Conservation (phyloP, 2,888 invertebrate species). For the Latrodectus elegans region DNA sequence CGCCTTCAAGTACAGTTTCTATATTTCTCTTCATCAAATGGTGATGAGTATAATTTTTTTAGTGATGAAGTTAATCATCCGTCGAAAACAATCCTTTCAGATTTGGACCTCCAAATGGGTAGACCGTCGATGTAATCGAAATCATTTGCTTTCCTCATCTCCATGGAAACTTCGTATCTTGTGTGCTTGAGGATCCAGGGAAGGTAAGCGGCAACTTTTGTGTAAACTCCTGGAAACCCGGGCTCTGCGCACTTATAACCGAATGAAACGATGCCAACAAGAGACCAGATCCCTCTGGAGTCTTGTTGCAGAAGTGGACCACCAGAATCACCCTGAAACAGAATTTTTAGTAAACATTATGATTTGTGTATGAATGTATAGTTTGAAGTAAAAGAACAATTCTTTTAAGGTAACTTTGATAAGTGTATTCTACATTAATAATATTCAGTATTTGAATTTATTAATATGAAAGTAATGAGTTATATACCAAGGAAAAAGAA, state of each 20-base stretch:
- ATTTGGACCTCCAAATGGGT: slow-evolving; percentile 36
- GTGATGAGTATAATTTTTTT: too few species aligned
- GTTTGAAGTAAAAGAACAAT: too few species aligned
- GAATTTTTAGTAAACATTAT: too few species aligned
- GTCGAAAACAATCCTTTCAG: slow-evolving; percentile 26
- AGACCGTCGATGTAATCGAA: slow-evolving; percentile 46
- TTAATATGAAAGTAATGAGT: too few species aligned
- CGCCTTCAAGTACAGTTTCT: too few species aligned
- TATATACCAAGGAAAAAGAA: too few species aligned
- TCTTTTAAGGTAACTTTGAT: too few species aligned
- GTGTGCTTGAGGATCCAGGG: slow-evolving; percentile 70
- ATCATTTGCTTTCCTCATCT: not conserved
- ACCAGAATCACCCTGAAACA: slow-evolving; percentile 71
- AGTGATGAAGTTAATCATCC: too few species aligned
- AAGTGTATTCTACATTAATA: too few species aligned
- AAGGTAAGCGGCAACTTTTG: slow-evolving; percentile 71
- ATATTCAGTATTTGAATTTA: too few species aligned
- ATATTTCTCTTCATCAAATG: too few species aligned
- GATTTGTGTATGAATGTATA: too few species aligned
- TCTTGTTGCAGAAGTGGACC: slow-evolving; percentile 70
- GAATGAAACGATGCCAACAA: slow-evolving; percentile 72
- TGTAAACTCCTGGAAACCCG: slow-evolving; percentile 72
- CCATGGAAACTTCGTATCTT: not conserved
- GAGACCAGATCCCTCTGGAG: slow-evolving; percentile 15
- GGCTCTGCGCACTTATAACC: slow-evolving; percentile 71